Conservation (phyloP, 2,888 invertebrate species). For the Oligia strigilis region DNA sequence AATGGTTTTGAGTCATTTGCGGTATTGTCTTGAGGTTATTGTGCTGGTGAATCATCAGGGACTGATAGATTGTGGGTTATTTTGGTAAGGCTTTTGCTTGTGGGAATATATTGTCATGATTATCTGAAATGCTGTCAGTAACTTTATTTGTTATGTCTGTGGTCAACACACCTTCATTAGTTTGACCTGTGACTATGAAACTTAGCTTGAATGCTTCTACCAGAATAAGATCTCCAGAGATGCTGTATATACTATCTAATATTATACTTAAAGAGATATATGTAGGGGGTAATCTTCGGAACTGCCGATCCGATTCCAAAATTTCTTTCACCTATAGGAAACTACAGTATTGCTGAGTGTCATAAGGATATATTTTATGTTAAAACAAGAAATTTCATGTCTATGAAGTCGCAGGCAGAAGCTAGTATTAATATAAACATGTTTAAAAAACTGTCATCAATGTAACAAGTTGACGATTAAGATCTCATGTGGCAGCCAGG, state of each 20-base stretch:
- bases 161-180: not conserved
- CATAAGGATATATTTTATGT: not conserved
- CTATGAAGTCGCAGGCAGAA: not conserved
- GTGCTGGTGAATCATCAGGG: slow-evolving; percentile 43
- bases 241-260: not conserved
- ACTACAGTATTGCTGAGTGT: too few relatives aligned
- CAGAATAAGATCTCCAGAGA: not conserved
- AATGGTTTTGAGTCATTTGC: slow-evolving; percentile 44
- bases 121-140: not conserved
- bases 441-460: not conserved
- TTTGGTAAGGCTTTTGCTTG: slow-evolving; percentile 10
- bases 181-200: not conserved
- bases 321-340: not conserved
- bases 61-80: slow-evolving; percentile 16
- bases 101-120: slow-evolving; percentile 1
- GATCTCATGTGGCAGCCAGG: not conserved
- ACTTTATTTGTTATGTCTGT: not conserved
- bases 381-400: too few relatives aligned
- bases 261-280: not conserved
- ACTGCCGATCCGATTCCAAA: not conserved
- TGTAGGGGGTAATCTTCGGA: not conserved
- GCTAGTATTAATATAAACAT: not conserved
- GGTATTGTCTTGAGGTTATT: slow-evolving; percentile 51
- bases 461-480: not conserved
- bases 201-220: not conserved